Percentiles rank a stretch among this genome's conserved stretches.
Conservation (phyloP, 2,113 vertebrate species). For the Alexandromys fortis region DNA sequence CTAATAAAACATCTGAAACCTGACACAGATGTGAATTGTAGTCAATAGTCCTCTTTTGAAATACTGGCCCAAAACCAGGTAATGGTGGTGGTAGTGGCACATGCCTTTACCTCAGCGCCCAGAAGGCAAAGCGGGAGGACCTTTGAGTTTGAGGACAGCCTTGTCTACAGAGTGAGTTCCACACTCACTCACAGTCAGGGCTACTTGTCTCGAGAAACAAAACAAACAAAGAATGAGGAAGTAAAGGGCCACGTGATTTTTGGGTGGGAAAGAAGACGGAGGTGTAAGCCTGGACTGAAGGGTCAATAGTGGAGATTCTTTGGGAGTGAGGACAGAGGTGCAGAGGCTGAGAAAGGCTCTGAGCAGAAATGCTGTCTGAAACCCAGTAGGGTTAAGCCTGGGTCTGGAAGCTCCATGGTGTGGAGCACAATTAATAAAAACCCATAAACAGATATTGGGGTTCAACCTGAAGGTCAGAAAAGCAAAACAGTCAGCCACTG, state of each 20-base stretch:
- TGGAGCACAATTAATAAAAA: too few relatives aligned
- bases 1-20: neutral
- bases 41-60: neutral
- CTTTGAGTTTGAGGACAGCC: neutral
- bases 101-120: neutral
- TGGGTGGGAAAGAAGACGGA: neutral
- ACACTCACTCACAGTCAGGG: neutral
- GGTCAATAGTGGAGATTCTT: neutral
- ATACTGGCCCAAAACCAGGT: neutral
- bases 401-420: neutral
- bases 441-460: too few relatives aligned
- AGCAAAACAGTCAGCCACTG: too few relatives aligned
- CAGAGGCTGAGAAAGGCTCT: neutral
- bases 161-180: neutral
- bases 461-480: too few relatives aligned
- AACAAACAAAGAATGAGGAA: neutral
- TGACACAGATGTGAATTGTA: neutral
- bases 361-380: neutral
- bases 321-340: neutral
- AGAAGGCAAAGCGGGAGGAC: neutral
- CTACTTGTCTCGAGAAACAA: neutral
- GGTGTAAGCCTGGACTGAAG: neutral
- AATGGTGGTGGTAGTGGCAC: neutral
- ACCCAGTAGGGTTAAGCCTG: neutral
- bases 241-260: neutral